Evolutionary conservation across 2,113 vertebrate genomes (phyloP), one percentile per base, ranked within the genome.

Genomic region (Triplophysa dalaica): DNA sequence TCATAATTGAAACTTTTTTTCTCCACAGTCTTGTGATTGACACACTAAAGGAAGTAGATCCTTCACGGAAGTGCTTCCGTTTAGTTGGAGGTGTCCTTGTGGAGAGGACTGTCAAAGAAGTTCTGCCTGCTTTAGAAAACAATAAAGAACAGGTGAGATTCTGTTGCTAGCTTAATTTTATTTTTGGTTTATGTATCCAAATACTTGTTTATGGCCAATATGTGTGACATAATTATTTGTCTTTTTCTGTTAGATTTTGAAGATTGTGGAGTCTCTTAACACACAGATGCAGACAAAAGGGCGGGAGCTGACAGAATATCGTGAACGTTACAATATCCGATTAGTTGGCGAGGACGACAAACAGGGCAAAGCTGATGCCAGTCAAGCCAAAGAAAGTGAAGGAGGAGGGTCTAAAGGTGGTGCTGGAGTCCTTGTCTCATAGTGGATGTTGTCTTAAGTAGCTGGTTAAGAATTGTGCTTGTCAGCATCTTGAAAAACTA

Each of bases 281-380:
- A 91, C 93, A 72, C 94, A 95, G 87, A 95, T 98, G 91, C 95
- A 95, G 89, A 60, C 90, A 0, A 97, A 97, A 85, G 96, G 96
- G 2, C 93, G 94, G 62, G 96, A 98, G 80, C 93, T 98, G 19
- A 97, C 94, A 3, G 96, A 98, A 82, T 97, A 96, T 85, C 91
- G 96, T 80, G 96, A 97, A 88, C 94, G 94, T 68, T 96, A 98
- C 93, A 97, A 98, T 89, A 97, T 97, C 81, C 95, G 95, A 5
- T 84, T 98, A 82, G 91, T 97, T 82, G 95, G 95, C 0, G 96
- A 98, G 74, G 95, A 95, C 0, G 95, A 97, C 67, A 91, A 91
- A 10, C 92, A 92, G 70, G 84, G 88, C 82, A 91, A 92, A 86
- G 80, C 89, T 0, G 80, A 87, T 0, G 17, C 86, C 0, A 60